Evolutionary conservation across 2,113 vertebrate genomes (phyloP).

Genomic region (Poicephalus meyeri): DNA sequence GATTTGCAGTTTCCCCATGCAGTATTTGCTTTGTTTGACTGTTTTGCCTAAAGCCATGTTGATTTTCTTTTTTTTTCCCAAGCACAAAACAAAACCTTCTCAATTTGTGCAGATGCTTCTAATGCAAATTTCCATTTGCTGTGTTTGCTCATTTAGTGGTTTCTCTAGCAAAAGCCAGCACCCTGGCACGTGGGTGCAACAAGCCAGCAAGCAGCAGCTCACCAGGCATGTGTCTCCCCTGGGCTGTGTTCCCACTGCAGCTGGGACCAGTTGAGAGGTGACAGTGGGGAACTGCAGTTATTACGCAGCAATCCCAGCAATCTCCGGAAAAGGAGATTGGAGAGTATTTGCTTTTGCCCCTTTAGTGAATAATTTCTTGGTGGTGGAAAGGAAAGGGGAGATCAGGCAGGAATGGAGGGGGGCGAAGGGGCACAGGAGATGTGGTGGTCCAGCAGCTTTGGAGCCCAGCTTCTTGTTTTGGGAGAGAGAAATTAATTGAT

Average conservation of each 20-base stretch:
- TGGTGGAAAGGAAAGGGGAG: neutral
- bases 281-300: neutral
- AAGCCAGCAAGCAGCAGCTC: neutral
- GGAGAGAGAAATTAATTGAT: neutral
- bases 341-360: neutral
- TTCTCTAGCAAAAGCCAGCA: neutral
- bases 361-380: neutral
- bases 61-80: neutral
- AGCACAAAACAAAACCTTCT: neutral
- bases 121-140: neutral
- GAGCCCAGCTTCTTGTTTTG: neutral
- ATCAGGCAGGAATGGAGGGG: neutral
- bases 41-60: slow-evolving; percentile 6
- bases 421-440: accelerated
- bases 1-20: neutral
- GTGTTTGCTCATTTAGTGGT: neutral
- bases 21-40: slow-evolving; percentile 33
- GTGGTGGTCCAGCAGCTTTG: neutral
- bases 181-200: accelerated
- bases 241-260: accelerated
- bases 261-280: neutral
- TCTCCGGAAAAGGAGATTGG: neutral
- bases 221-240: neutral
- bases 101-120: slow-evolving; percentile 29
- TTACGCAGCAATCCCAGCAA: neutral